Conservation (phyloP, 2,888 invertebrate genomes). For the Lampropteryx suffumata region DNA sequence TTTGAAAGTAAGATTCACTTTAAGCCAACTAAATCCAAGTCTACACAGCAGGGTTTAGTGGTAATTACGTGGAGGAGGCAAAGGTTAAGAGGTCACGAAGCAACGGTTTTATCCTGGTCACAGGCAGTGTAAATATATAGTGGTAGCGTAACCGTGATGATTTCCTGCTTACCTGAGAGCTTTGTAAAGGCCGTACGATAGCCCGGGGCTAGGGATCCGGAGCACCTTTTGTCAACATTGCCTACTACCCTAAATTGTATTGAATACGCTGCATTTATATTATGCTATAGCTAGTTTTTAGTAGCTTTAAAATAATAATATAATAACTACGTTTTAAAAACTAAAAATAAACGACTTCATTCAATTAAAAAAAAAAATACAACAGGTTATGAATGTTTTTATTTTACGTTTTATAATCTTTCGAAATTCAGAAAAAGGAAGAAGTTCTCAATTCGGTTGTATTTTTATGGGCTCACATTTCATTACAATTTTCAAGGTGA, state of each 20-base stretch:
- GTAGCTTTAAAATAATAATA: too few relatives aligned
- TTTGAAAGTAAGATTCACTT: conserved; percentile 15
- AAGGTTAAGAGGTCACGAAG: conserved; percentile 18
- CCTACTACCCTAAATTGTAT: neutral
- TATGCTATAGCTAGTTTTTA: too few relatives aligned
- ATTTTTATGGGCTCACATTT: too few relatives aligned
- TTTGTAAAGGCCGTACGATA: neutral
- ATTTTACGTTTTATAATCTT: too few relatives aligned
- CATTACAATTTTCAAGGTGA: too few relatives aligned
- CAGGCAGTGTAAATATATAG: neutral
- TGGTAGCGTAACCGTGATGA: neutral
- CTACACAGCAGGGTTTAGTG: conserved; percentile 5
- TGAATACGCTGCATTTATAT: neutral
- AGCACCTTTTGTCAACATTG: neutral
- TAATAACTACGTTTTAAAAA: too few relatives aligned
- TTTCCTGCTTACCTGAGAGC: neutral
- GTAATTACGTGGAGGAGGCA: conserved; percentile 22
- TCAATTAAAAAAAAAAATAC: too few relatives aligned
- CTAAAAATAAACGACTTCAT: too few relatives aligned
- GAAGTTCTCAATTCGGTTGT: too few relatives aligned
- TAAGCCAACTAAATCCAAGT: conserved; percentile 13
- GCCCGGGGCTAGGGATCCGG: neutral
- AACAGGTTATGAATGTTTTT: too few relatives aligned
- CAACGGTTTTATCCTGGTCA: conserved; percentile 15
- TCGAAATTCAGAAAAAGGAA: too few relatives aligned